Evolutionary conservation across 2,797 vertebrate species (phyloP), one percentile per base, ranked within the genome.

Genomic region (Spinus pinus): DNA sequence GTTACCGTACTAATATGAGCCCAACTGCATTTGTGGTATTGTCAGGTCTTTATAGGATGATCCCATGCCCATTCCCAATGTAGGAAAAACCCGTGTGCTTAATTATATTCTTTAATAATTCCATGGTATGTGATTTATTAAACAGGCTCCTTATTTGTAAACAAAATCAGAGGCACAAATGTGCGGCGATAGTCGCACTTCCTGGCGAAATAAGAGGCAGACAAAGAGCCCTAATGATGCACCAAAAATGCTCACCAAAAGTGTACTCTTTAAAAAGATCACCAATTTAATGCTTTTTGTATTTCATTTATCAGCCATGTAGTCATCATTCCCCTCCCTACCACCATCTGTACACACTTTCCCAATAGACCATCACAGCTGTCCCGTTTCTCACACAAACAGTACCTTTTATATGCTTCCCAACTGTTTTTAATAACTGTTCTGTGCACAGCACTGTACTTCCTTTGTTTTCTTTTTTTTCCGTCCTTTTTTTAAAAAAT

Each of bases 341-440:
- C 96, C 96, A 97, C 98, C 98, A 98, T 98, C 98, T 98, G 98
- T 97, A 98, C 98, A 97, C 97, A 98, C 96, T 98, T 98, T 98
- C 98, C 98, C 98, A 97, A 97, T 98, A 98, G 98, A 98, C 98
- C 94, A 96, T 97, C 98, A 97, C 98, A 98, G 98, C 98, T 98
- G 98, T 98, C 98, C 98, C 92, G 96, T 97, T 98, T 98, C 98
- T 98, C 97, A 98, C 98, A 98, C 96, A 96, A 90, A 95, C 95
- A 97, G 95, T 97, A 97, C 96, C 97, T 98, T 98, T 98, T 98
- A 98, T 98, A 97, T 95, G 97, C 96, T 94, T 97, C 96, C 97
- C 96, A 97, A 96, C 97, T 95, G 92, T 97, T 97, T 92, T 90
- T 96, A 97, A 96, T 95, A 97, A 93, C 83, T 95, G 95, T 92